phyloP scores from a whole-genome alignment of 2,797 vertebrate genomes.

The Dendrocincla fuliginosa region DNA sequence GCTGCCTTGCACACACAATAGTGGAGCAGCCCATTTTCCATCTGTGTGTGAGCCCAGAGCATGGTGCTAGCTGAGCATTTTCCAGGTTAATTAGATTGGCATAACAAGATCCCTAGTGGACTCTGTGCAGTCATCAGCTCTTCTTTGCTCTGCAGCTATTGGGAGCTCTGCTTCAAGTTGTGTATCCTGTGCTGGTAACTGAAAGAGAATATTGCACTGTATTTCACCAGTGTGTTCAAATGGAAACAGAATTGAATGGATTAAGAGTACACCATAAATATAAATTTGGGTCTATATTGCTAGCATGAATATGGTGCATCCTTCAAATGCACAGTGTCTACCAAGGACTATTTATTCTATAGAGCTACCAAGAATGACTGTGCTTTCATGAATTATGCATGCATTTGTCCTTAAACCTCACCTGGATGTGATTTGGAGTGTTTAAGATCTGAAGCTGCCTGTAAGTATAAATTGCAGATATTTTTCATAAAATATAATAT shows the following conservation, averaged over 20 bases:
- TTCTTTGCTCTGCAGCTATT: background rate
- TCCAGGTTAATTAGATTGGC: constrained; percentile 69
- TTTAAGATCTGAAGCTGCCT: constrained; percentile 26
- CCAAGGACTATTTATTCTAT: constrained; percentile 12
- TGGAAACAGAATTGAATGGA: constrained; percentile 12
- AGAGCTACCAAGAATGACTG: background rate
- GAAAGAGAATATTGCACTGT: constrained; percentile 8
- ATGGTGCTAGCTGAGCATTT: constrained; percentile 48
- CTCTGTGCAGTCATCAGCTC: constrained; percentile 52
- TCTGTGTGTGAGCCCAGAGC: constrained; percentile 27
- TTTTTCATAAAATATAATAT: constrained; percentile 11
- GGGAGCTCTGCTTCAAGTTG: background rate
- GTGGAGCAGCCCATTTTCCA: constrained; percentile 33
- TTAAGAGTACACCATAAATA: constrained; percentile 45
- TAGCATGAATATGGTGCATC: constrained; percentile 4
- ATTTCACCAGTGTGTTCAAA: constrained; percentile 26
- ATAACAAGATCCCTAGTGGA: constrained; percentile 58
- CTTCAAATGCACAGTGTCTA: constrained; percentile 34
- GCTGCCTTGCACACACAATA: constrained; percentile 10
- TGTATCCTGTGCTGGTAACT: background rate
- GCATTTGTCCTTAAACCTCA: constrained; percentile 22
- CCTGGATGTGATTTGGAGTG: background rate
- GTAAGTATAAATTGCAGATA: background rate
- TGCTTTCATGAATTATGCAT: constrained; percentile 57
- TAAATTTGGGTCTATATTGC: constrained; percentile 37